Percentiles rank a stretch among this genome's conserved stretches.
Evolutionary conservation across 2,113 vertebrate species (phyloP).

Genomic region (Cinclus cinclus): DNA sequence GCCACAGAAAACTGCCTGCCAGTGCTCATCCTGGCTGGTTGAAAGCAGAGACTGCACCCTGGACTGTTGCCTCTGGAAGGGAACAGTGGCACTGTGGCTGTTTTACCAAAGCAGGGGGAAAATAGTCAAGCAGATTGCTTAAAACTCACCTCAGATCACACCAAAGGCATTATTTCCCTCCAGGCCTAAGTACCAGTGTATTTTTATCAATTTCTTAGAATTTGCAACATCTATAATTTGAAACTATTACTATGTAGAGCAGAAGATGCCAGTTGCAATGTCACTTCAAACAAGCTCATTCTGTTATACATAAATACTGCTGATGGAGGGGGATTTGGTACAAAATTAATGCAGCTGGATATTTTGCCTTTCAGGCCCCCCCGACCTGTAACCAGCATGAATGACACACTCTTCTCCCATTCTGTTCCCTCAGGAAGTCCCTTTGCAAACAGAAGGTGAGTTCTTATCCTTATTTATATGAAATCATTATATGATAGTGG

Average conservation of each 20-base stretch:
- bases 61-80: neutral
- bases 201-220: neutral
- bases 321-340: neutral
- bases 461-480: neutral
- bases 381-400: conserved; percentile 93
- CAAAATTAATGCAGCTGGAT: neutral
- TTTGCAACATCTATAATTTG: neutral
- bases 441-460: conserved; percentile 96
- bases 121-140: neutral
- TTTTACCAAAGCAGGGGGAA: neutral
- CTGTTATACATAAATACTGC: neutral
- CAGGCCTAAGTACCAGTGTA: neutral
- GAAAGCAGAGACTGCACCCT: neutral
- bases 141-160: neutral
- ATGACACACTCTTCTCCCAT: conserved; percentile 91
- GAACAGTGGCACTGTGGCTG: neutral
- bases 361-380: conserved; percentile 83
- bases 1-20: neutral
- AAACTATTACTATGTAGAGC: neutral
- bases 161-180: neutral
- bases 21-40: neutral
- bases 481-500: neutral
- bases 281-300: neutral
- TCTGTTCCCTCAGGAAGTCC: conserved; percentile 98
- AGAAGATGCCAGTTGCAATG: neutral